Conservation (phyloP, 1,140 invertebrate species). For the Coenobita brevimanus region DNA sequence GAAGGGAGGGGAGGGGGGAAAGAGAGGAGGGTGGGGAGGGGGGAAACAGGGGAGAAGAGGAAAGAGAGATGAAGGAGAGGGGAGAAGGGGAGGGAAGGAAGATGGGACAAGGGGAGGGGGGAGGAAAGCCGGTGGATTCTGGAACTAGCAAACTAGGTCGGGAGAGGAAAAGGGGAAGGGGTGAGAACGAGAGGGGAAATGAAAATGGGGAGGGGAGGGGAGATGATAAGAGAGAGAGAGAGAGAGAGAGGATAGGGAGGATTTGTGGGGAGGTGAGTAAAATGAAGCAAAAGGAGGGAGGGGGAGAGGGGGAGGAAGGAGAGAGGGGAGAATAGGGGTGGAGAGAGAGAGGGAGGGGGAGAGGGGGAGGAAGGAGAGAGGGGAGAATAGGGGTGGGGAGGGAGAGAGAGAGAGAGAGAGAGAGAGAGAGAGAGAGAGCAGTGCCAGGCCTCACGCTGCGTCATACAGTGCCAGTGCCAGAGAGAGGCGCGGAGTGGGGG, state of each 20-base stretch:
- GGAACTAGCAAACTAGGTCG: too few relatives aligned
- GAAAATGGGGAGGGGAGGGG: background rate
- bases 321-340: background rate
- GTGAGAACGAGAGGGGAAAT: background rate
- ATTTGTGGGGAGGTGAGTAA: too few relatives aligned
- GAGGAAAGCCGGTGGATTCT: too few relatives aligned
- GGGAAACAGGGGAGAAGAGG: background rate
- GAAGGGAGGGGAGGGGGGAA: background rate
- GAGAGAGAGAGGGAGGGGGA: too few relatives aligned
- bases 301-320: background rate
- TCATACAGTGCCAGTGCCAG: too few relatives aligned
- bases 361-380: background rate
- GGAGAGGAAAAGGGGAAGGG: background rate
- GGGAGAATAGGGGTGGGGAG: background rate
- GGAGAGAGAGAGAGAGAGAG: background rate
- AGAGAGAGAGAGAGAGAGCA: background rate
- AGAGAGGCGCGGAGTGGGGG: too few relatives aligned
- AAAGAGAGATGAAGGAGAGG: background rate
- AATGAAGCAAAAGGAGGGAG: too few relatives aligned
- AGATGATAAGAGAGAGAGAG: background rate
- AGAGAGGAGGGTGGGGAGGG: background rate
- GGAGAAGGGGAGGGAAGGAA: conserved; percentile 22
- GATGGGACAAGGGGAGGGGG: too few relatives aligned
- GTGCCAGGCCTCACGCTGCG: too few relatives aligned
- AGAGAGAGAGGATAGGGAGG: too few relatives aligned